Evolutionary conservation across 64 coral and sea anemone genomes (phyloP).

Genomic region (Anthopleura sola): DNA sequence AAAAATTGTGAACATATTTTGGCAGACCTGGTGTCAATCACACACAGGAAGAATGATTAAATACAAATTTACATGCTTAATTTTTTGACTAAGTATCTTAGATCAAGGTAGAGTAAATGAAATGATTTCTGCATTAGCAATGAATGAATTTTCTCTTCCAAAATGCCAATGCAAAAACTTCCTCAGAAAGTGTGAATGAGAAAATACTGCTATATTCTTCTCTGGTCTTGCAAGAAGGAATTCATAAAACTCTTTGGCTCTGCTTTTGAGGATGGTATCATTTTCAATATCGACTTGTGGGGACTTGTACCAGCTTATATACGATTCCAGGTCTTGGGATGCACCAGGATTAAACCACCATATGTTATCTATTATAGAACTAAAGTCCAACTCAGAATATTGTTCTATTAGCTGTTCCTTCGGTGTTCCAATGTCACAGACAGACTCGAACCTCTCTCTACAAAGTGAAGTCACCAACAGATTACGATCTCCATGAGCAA

Average conservation of each 20-base stretch:
- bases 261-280: conserved; percentile 7
- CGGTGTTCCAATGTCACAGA: conserved; percentile 49
- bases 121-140: conserved; percentile 4
- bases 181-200: conserved; percentile 45
- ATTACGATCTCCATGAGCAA: conserved; percentile 40
- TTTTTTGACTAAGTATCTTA: too few relatives aligned
- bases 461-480: conserved; percentile 32
- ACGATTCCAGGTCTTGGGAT: conserved; percentile 17
- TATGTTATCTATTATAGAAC: conserved; percentile 11
- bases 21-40: too few relatives aligned
- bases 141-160: not conserved
- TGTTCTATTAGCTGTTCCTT: conserved; percentile 5
- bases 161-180: conserved; percentile 31
- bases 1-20: too few relatives aligned
- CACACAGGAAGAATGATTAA: too few relatives aligned
- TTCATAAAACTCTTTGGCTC: conserved; percentile 35
- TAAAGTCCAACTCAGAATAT: conserved; percentile 37
- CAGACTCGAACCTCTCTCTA: conserved; percentile 5
- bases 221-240: conserved; percentile 33
- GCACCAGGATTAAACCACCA: conserved; percentile 50
- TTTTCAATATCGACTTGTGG: conserved; percentile 14
- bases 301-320: conserved; percentile 35
- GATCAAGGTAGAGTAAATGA: conserved; percentile 1
- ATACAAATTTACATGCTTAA: too few relatives aligned
- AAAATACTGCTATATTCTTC: conserved; percentile 53